phyloP scores from a whole-genome alignment of 2,113 vertebrate genomes.

The Hymenochirus boettgeri region DNA sequence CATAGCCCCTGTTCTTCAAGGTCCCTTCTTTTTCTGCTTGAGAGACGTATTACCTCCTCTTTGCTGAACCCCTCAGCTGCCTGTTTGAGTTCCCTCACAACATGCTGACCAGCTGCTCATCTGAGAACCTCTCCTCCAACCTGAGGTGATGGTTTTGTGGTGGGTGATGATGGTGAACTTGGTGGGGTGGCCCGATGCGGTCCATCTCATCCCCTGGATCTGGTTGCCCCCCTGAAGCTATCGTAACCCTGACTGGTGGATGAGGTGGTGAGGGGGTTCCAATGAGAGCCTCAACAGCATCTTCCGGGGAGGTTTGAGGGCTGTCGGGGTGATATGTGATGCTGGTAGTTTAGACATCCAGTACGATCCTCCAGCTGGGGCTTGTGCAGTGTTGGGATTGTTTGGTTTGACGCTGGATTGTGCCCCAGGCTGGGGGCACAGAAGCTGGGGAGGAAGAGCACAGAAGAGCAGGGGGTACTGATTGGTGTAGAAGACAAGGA shows the following conservation, averaged over 20 bases:
- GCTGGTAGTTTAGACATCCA: constrained; percentile 97
- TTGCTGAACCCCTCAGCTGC: constrained; percentile 96
- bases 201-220: constrained; percentile 68
- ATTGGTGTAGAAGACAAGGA: constrained; percentile 94
- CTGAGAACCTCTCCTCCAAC: constrained; percentile 94
- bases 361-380: constrained; percentile 90
- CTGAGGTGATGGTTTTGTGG: constrained; percentile 76
- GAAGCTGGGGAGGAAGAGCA: constrained; percentile 96
- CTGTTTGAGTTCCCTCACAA: constrained; percentile 95
- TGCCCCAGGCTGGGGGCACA: constrained; percentile 85
- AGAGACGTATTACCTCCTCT: constrained; percentile 96
- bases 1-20: constrained; percentile 97
- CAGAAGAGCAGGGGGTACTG: constrained; percentile 96
- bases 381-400: constrained; percentile 59
- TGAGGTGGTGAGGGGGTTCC: constrained; percentile 83
- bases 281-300: constrained; percentile 96
- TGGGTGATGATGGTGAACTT: constrained; percentile 64
- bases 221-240: constrained; percentile 80
- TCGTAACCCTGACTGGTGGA: constrained; percentile 74
- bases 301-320: constrained; percentile 93
- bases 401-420: constrained; percentile 58
- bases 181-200: constrained; percentile 56
- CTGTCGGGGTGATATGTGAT: constrained; percentile 94
- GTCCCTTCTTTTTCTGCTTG: constrained; percentile 97
- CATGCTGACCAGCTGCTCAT: constrained; percentile 98